These are phyloP conservation scores for Microtus ochrogaster DNA, from an alignment of 2,113 vertebrate species.

Conservation along the genomic window DNA sequence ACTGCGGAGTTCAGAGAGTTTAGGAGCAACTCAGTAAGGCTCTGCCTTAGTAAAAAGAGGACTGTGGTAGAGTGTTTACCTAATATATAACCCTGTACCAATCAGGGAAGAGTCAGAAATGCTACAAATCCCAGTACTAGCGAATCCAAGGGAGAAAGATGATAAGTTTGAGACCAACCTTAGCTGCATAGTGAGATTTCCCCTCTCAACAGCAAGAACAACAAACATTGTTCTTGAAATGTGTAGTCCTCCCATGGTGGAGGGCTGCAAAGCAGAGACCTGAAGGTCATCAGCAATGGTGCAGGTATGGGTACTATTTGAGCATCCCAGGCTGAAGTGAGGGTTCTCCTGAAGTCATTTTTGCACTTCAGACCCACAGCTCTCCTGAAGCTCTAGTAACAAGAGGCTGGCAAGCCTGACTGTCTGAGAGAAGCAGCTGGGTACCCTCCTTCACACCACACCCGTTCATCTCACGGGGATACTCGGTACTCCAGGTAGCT, in stretches of 20 bases:
- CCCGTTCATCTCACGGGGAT: neutral
- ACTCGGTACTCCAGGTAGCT: neutral
- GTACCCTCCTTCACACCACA: neutral
- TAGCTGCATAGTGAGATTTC: neutral
- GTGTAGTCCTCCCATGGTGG: neutral
- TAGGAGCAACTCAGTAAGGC: neutral
- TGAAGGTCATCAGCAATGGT: neutral
- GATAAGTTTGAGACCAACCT: neutral
- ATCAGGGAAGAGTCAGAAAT: neutral
- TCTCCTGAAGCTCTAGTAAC: neutral
- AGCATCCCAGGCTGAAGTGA: neutral
- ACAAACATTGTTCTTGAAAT: neutral
- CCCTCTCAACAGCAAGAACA: neutral
- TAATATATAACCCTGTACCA: neutral
- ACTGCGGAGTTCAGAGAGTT: neutral
- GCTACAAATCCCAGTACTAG: neutral
- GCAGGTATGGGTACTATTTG: neutral
- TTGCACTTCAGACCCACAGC: neutral
- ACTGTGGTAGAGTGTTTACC: neutral
- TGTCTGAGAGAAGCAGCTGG: neutral
- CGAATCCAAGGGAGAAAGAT: neutral
- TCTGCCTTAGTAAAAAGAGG: neutral
- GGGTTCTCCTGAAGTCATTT: neutral
- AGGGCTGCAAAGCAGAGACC: neutral
- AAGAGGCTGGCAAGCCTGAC: neutral